Percentiles rank a stretch among this genome's conserved stretches.
phyloP scores from a whole-genome alignment of 2,113 vertebrate genomes.

The Melanerpes aurifrons region DNA sequence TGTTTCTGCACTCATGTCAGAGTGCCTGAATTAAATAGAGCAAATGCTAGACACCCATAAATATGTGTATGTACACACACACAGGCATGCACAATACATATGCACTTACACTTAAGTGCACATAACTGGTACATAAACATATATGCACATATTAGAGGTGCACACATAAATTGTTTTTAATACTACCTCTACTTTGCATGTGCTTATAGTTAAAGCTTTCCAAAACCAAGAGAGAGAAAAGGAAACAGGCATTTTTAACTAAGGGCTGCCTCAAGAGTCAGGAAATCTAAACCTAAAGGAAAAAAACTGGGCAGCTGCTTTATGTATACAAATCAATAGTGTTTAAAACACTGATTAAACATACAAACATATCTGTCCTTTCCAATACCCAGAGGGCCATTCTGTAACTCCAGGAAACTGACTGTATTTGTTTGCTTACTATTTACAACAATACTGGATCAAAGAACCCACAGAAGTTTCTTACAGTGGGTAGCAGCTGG shows the following conservation, averaged over 20 bases:
- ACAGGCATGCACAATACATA: background rate
- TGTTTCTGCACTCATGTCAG: background rate
- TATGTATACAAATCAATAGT: background rate
- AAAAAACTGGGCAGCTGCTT: background rate
- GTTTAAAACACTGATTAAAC: background rate
- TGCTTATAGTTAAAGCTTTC: background rate
- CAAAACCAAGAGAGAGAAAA: background rate
- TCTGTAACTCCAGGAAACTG: background rate
- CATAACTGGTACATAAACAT: background rate
- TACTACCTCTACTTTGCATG: background rate
- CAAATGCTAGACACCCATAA: fast-evolving
- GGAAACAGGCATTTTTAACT: background rate
- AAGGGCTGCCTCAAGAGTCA: background rate
- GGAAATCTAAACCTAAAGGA: background rate
- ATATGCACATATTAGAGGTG: background rate
- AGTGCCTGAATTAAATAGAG: background rate
- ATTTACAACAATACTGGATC: background rate
- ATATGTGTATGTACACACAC: background rate
- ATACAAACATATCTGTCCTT: background rate
- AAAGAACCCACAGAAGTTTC: background rate
- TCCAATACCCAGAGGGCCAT: background rate
- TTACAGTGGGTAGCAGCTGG: background rate
- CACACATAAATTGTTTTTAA: background rate
- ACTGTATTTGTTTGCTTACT: background rate
- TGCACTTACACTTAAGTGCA: background rate